phyloP scores from a whole-genome alignment of 2,888 invertebrate species.

The Petrolisthes manimaculis region DNA sequence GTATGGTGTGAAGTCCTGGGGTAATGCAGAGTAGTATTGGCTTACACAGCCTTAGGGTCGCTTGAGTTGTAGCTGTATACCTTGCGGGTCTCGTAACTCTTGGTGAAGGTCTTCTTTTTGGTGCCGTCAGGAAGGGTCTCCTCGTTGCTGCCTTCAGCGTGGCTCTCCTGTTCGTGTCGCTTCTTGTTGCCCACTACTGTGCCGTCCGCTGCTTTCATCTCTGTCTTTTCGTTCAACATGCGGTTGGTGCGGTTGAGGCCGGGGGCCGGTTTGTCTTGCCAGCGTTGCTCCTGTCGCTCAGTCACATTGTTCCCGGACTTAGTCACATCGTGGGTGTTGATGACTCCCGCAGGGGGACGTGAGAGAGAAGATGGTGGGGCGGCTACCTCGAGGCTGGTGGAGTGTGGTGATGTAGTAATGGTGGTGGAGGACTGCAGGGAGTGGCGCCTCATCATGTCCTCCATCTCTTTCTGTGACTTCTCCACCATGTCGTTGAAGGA shows the following conservation, averaged over 20 bases:
- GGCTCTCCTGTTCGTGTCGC: conserved; percentile 61
- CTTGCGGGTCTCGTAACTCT: conserved; percentile 65
- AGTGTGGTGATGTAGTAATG: conserved; percentile 13
- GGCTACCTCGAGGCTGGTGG: conserved; percentile 45
- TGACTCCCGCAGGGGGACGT: conserved; percentile 46
- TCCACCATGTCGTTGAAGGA: conserved; percentile 66
- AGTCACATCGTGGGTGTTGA: conserved; percentile 51
- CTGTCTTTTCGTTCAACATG: conserved; percentile 55
- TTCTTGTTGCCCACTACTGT: conserved; percentile 62
- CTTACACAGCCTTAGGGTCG: conserved; percentile 58
- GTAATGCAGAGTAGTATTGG: not conserved
- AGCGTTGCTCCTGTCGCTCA: conserved; percentile 60
- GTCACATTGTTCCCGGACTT: conserved; percentile 56
- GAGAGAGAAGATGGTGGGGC: conserved; percentile 8
- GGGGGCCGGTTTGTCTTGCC: conserved; percentile 61
- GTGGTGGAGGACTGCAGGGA: conserved; percentile 45
- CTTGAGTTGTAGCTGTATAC: conserved; percentile 58
- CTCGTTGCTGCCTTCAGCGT: conserved; percentile 61
- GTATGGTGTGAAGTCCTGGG: not conserved
- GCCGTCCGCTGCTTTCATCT: conserved; percentile 60
- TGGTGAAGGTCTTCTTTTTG: conserved; percentile 64
- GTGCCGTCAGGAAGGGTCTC: conserved; percentile 63
- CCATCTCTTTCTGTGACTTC: conserved; percentile 64
- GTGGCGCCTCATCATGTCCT: conserved; percentile 65
- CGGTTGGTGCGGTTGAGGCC: conserved; percentile 61